These are phyloP conservation scores for Erythrocebus patas DNA, from an alignment of 2,113 vertebrate species.

Conservation along the genomic window DNA sequence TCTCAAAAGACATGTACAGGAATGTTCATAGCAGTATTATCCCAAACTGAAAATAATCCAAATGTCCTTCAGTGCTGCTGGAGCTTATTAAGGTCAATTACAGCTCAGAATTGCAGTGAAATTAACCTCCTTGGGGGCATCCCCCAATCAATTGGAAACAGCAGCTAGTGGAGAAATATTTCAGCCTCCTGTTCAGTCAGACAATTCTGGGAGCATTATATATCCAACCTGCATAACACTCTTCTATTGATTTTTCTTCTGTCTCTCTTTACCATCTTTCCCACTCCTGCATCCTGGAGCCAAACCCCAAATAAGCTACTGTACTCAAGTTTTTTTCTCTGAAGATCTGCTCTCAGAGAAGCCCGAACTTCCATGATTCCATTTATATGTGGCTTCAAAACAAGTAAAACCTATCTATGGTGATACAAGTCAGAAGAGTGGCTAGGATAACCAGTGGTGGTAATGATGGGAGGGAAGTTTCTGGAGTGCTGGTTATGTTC, in stretches of 20 bases:
- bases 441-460: background rate
- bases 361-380: background rate
- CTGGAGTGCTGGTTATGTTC: background rate
- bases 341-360: background rate
- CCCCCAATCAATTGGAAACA: background rate
- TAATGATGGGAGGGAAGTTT: background rate
- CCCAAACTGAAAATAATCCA: conserved; percentile 18
- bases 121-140: background rate
- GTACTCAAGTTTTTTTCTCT: background rate
- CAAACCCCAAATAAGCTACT: background rate
- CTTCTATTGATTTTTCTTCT: background rate
- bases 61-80: background rate
- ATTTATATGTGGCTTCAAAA: background rate
- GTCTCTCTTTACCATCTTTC: background rate
- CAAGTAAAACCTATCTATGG: background rate
- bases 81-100: background rate
- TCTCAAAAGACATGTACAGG: background rate
- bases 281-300: background rate
- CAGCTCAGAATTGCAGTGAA: background rate
- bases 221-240: background rate
- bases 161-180: background rate
- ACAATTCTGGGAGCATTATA: background rate
- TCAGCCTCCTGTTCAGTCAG: background rate
- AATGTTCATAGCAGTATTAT: background rate
- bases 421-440: background rate